Percentiles rank a stretch among this genome's conserved stretches.
These are phyloP conservation scores for Peromyscus polionotus DNA, from an alignment of 2,113 vertebrate genomes.

Conservation along the genomic window DNA sequence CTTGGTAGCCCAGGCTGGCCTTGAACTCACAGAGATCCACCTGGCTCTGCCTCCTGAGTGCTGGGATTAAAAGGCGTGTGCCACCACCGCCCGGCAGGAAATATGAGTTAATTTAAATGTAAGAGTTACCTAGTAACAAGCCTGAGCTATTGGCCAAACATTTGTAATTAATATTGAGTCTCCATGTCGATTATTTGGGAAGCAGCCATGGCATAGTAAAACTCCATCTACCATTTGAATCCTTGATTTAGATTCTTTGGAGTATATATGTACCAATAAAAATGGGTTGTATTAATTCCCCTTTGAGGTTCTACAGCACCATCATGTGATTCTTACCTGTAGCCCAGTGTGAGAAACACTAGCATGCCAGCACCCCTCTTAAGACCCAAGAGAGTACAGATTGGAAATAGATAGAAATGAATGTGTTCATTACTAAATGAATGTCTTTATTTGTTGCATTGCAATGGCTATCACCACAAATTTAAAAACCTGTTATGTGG, in stretches of 20 bases:
- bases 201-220: too few relatives aligned
- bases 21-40: too few relatives aligned
- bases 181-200: too few relatives aligned
- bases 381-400: not conserved
- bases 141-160: too few relatives aligned
- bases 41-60: too few relatives aligned
- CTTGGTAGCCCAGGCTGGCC: too few relatives aligned
- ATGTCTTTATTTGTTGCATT: constrained; percentile 11
- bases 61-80: too few relatives aligned
- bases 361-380: not conserved
- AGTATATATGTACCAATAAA: not conserved
- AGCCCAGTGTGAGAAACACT: not conserved
- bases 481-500: not conserved
- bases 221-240: not conserved
- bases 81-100: too few relatives aligned
- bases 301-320: not conserved
- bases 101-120: too few relatives aligned
- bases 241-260: not conserved
- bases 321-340: not conserved
- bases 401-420: not conserved
- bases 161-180: too few relatives aligned
- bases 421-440: not conserved
- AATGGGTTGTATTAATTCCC: not conserved
- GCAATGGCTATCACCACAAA: not conserved
- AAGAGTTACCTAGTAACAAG: too few relatives aligned